Percentiles rank a stretch among this genome's conserved stretches.
Conservation (phyloP, 2,888 invertebrate species). For the Apodemia hepburni region DNA sequence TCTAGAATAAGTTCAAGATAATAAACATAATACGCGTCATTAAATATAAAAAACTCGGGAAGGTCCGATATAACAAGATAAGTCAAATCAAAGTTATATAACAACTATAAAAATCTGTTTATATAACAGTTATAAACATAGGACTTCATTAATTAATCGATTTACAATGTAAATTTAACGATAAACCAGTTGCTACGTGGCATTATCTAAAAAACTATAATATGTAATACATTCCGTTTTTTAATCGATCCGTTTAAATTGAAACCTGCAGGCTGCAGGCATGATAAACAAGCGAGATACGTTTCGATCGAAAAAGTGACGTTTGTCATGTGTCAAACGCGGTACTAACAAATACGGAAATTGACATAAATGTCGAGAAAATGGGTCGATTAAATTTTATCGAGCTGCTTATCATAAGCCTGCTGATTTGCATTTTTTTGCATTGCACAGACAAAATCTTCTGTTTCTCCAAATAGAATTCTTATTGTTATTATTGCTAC, state of each 20-base stretch:
- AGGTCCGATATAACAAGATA: not conserved
- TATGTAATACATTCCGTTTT: not conserved
- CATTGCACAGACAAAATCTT: too few relatives aligned
- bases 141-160: not conserved
- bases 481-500: too few relatives aligned
- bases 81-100: not conserved
- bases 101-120: not conserved
- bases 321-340: too few relatives aligned
- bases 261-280: too few relatives aligned
- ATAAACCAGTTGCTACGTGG: not conserved
- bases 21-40: not conserved
- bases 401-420: too few relatives aligned
- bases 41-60: not conserved
- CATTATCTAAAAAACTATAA: not conserved
- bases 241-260: not conserved
- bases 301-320: too few relatives aligned
- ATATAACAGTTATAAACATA: not conserved
- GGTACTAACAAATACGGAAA: too few relatives aligned
- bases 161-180: slow-evolving; percentile 1
- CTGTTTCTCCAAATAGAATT: too few relatives aligned
- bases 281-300: too few relatives aligned
- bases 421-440: too few relatives aligned
- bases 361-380: too few relatives aligned
- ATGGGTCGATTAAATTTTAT: too few relatives aligned
- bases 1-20: not conserved